Conservation (phyloP, 1,140 invertebrate genomes). For the Heliconius congener region DNA sequence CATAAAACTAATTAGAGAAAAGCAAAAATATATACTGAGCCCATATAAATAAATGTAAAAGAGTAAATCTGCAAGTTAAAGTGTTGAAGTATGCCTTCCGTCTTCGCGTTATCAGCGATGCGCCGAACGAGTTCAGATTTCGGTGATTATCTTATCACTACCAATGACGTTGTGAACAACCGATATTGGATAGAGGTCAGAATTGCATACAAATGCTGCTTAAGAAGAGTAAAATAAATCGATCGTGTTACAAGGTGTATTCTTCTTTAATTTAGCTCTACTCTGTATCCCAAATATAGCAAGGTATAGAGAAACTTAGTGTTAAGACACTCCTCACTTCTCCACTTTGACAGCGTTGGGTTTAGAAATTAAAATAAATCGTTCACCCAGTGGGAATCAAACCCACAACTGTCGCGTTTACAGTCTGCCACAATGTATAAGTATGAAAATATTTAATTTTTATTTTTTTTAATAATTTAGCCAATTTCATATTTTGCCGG, state of each 20-base stretch:
- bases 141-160: constrained; percentile 45
- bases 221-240: not conserved
- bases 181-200: constrained; percentile 27
- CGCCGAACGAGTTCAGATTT: constrained; percentile 38
- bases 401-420: not conserved
- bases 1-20: no score
- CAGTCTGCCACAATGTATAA: not conserved
- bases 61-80: not conserved
- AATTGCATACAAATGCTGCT: not conserved
- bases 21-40: no score
- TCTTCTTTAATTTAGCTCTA: no score
- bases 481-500: not conserved
- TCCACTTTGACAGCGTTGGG: no score
- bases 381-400: not conserved
- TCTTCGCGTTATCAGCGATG: constrained; percentile 14
- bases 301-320: no score
- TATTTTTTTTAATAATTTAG: no score
- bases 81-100: not conserved
- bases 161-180: constrained; percentile 37
- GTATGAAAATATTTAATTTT: not conserved
- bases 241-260: not conserved
- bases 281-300: no score
- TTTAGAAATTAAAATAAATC: no score
- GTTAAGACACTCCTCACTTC: not conserved
- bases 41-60: not conserved